Base-by-base conservation (phyloP, 1,140 invertebrate species). In the Chionoecetes opilio region DNA sequence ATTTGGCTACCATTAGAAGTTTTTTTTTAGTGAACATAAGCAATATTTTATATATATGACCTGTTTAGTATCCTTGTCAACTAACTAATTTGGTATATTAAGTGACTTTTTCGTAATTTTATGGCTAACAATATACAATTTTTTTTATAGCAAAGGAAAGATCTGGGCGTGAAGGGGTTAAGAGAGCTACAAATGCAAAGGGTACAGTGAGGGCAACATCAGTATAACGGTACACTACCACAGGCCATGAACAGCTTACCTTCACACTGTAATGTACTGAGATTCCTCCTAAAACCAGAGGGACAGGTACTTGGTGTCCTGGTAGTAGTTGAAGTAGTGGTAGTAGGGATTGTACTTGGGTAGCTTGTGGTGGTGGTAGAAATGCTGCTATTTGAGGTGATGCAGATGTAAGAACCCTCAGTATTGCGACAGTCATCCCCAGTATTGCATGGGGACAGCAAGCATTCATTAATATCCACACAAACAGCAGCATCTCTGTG, bases 221-320 rank as follows among this genome's bases (percentile, higher is more conserved):
- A n/a, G n/a, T 9, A 53, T 11, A 53, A 53, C 9, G 21, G 11
- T 3, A 17, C n/a, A n/a, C 9, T 53, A 14, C 21, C 46, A 53
- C 2, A 53, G 11, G 46, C 11, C 46, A 9, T 3, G 31, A 14
- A 6, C 38, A n/a, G 93, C 89, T 95, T 96, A 97, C 97, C 97
- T 95, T 96, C 96, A 96, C 97, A 97, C 17, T 85, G 84, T 3
- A 93, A 82, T 31, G 96, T 95, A 29, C 95, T 75, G 9, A 89
- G 91, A 93, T 96, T 96, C 91, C 96, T 97, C 0, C 84, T 95
- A 96, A 94, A 97, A 0, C 97, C 97, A 53, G 29, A 31, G 11
- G 85, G 87, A 96, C 97, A 97, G 14, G 94, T 87, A 41, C 35
- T 91, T 31, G 84, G 53, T 26, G 41, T 26, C 82, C 3, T 34